Evolutionary conservation across 2,797 vertebrate genomes (phyloP).

Genomic region (Sebastolobus alascanus): DNA sequence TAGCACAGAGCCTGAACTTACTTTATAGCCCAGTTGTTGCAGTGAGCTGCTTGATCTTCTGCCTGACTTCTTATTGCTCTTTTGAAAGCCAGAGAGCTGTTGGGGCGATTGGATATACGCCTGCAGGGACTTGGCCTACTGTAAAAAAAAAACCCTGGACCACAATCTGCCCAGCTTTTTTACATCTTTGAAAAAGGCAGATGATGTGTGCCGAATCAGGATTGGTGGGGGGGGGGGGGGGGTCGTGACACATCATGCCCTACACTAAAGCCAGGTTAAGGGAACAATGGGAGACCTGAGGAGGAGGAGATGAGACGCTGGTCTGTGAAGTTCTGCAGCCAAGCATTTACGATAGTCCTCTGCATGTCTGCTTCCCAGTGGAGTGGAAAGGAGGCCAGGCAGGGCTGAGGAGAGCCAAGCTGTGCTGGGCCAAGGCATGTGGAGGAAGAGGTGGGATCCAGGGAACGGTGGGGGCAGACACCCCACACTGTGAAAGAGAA

Average conservation of each 20-base stretch:
- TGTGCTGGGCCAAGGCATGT: conserved; percentile 62
- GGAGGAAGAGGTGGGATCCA: conserved; percentile 61
- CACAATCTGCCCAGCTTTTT: conserved; percentile 34
- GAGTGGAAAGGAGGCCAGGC: conserved; percentile 74
- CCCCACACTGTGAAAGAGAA: conserved; percentile 72
- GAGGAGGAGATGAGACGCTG: conserved; percentile 48
- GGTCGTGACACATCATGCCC: conserved; percentile 27
- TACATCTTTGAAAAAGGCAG: conserved; percentile 41
- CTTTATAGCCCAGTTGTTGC: conserved; percentile 50
- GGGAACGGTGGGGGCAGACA: conserved; percentile 49
- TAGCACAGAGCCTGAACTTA: conserved; percentile 35
- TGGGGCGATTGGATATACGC: conserved; percentile 35
- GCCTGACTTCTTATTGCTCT: conserved; percentile 48
- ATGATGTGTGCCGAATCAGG: conserved; percentile 47
- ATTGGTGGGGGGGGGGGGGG: conserved; percentile 11
- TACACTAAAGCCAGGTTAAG: conserved; percentile 59
- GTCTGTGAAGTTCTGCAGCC: conserved; percentile 71
- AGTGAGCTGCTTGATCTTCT: conserved; percentile 49
- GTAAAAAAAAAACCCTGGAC: conserved; percentile 38
- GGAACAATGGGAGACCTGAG: conserved; percentile 61
- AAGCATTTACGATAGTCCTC: conserved; percentile 74
- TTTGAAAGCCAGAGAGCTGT: conserved; percentile 48
- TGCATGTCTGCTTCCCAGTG: conserved; percentile 76
- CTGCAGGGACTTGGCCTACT: conserved; percentile 34
- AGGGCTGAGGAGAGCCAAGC: conserved; percentile 54